Base-by-base conservation (phyloP, 2,888 invertebrate species). In the Proisotoma minuta region DNA sequence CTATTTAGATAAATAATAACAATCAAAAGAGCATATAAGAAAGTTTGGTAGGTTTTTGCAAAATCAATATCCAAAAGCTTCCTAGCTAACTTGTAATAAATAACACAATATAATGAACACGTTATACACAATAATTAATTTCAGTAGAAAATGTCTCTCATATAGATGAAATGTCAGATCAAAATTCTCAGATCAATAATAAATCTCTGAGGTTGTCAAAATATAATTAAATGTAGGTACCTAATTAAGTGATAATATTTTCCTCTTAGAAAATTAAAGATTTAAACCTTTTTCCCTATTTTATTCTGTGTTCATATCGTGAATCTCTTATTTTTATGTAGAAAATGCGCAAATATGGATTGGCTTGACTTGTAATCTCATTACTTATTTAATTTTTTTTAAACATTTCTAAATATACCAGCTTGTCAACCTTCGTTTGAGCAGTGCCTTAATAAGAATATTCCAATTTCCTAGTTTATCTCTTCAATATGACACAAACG, bases 301-400 rank as follows among this genome's bases (percentile, higher is more conserved):
- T 34, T 8, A n/a, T n/a, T n/a, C n/a, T 34, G 15, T 43, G 18
- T 12, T 43, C 43, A 43, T 43, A 18, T 10, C 20, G 43, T 43
- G 20, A 43, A 43, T n/a, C 10, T 43, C 18, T 43, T 18, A 4
- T 12, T 18, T 43, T 15, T 43, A 43, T 43, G 4, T 12, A 43
- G 20, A 43, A 43, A 15, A 43, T 43, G 43, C 43, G 18, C n/a
- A n/a, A n/a, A 43, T 12, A 5, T 43, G 43, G 34, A 8, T 34
- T 43, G 43, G 43, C 43, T 43, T 43, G 5, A 20, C 18, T 49
- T 54, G n/a, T 54, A 54, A 54, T 54, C 53, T 54, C 53, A 54
- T 28, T 39, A 22, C 39, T 39, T 54, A 28, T 20, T 54, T 39
- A n/a, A 51, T n/a, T 15, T 43, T 43, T 15, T 10, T 15, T 8